These are phyloP conservation scores for Entelurus aequoreus DNA, from an alignment of 2,113 vertebrate genomes.

Conservation along the genomic window DNA sequence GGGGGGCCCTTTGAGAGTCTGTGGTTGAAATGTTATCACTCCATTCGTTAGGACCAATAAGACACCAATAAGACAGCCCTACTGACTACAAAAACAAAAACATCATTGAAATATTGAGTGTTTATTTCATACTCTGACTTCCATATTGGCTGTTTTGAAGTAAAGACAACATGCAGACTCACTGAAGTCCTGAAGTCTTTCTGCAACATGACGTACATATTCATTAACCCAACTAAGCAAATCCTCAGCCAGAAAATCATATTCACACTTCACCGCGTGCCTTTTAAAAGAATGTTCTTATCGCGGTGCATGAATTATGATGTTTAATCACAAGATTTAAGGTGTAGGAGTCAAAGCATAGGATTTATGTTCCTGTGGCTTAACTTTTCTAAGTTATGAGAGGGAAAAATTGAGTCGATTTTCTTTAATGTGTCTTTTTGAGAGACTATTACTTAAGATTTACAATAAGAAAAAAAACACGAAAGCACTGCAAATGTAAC, in stretches of 20 bases:
- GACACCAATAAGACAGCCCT: constrained; percentile 34
- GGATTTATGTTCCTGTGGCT: neutral
- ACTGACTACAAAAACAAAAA: constrained; percentile 52
- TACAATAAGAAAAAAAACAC: too few relatives aligned
- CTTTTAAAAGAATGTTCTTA: neutral
- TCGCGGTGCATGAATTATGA: neutral
- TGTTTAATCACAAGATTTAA: neutral
- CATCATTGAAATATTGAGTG: constrained; percentile 37
- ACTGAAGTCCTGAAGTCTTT: constrained; percentile 66
- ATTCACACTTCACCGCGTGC: neutral
- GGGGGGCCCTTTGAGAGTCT: neutral
- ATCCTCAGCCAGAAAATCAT: neutral
- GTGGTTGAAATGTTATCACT: constrained; percentile 21
- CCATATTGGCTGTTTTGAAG: constrained; percentile 16
- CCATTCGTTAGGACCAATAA: constrained; percentile 29
- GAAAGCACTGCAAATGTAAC: too few relatives aligned
- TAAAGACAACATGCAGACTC: constrained; percentile 38
- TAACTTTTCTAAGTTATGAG: neutral
- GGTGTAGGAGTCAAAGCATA: neutral
- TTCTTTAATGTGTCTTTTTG: too few relatives aligned
- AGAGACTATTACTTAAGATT: too few relatives aligned
- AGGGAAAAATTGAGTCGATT: too few relatives aligned
- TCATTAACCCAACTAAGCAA: constrained; percentile 18
- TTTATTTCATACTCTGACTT: constrained; percentile 59
- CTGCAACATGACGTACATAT: constrained; percentile 49